Evolutionary conservation across 2,113 vertebrate genomes (phyloP).

Genomic region (Arvicanthis niloticus): DNA sequence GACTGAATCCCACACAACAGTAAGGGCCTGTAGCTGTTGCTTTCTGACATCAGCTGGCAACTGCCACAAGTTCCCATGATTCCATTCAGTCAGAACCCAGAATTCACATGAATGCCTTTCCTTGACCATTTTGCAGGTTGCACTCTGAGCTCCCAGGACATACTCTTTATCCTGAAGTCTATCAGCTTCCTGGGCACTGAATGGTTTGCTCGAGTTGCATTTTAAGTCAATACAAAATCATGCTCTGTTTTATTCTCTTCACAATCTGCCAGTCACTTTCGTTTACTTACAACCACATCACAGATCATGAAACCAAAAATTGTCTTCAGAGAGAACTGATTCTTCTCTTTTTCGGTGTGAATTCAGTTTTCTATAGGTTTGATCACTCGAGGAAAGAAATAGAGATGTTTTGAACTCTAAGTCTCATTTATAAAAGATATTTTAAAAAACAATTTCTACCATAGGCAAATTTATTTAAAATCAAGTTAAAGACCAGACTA

Average conservation of each 20-base stretch:
- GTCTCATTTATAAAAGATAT: constrained; percentile 42
- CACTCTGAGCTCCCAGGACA: neutral
- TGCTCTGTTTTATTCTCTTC: constrained; percentile 25
- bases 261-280: neutral
- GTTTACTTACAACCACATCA: constrained; percentile 1
- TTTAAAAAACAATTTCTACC: neutral
- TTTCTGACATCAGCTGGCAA: neutral
- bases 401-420: constrained; percentile 25
- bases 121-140: neutral
- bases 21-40: neutral
- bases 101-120: neutral
- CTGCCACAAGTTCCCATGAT: neutral
- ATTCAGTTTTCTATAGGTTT: constrained; percentile 43
- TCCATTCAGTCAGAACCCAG: neutral
- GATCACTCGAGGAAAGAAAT: neutral
- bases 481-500: neutral
- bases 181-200: neutral
- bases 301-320: neutral
- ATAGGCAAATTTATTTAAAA: neutral
- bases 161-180: neutral
- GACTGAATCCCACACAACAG: neutral
- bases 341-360: constrained; percentile 38
- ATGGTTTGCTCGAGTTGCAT: constrained; percentile 10
- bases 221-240: constrained; percentile 40
- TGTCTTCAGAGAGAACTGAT: neutral